A percentile compares a stretch with the other conserved stretches of the same genome.
phyloP scores from a whole-genome alignment of 2,888 invertebrate species.

The Ectemnius lituratus region DNA sequence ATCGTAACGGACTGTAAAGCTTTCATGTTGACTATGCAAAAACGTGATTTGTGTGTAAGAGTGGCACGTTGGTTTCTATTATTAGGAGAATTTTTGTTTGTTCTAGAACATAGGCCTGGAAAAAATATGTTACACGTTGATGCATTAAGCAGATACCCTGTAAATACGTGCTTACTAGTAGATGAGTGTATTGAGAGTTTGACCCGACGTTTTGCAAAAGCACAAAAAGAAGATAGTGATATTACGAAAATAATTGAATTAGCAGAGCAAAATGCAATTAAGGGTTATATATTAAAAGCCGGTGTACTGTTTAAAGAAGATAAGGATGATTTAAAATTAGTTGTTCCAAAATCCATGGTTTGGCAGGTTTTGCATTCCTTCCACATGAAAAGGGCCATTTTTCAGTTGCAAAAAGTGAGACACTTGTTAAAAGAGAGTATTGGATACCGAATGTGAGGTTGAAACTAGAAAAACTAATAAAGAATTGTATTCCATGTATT shows the following conservation, averaged over 20 bases:
- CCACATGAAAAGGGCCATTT: slow-evolving; percentile 18
- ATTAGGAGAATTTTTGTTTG: neutral
- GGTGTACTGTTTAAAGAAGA: slow-evolving; percentile 19
- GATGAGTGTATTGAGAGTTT: too few species aligned
- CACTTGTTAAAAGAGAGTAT: slow-evolving; percentile 1
- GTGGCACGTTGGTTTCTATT: neutral
- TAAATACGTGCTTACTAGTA: too few species aligned
- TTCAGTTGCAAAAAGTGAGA: neutral
- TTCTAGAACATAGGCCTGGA: neutral
- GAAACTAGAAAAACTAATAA: neutral
- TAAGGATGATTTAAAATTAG: slow-evolving; percentile 10
- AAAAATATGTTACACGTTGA: too few species aligned
- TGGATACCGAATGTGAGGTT: neutral
- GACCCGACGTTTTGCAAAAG: too few species aligned
- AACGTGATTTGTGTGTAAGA: slow-evolving; percentile 1
- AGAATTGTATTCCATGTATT: slow-evolving; percentile 14
- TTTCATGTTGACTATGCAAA: neutral
- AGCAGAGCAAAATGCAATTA: too few species aligned
- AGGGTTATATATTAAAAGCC: slow-evolving; percentile 11
- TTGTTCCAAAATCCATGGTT: slow-evolving; percentile 12
- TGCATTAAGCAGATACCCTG: too few species aligned
- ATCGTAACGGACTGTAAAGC: slow-evolving; percentile 7
- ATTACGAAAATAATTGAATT: too few species aligned
- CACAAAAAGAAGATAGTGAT: too few species aligned
- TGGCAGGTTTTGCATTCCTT: slow-evolving; percentile 1